These are phyloP conservation scores for Miniopterus natalensis DNA, from an alignment of 2,113 vertebrate genomes.

Conservation along the genomic window DNA sequence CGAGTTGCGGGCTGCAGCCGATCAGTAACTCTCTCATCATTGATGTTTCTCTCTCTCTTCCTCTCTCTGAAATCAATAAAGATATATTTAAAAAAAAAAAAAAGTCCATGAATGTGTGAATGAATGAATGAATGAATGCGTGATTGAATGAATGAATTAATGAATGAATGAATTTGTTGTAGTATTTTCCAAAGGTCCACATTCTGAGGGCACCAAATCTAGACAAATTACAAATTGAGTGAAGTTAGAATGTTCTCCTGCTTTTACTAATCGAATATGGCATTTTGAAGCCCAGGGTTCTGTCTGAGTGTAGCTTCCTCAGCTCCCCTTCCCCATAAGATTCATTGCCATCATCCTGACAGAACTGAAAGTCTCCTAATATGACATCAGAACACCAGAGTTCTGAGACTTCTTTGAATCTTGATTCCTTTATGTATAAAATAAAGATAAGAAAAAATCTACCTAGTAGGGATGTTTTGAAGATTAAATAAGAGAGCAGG, in stretches of 20 bases:
- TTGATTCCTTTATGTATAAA: slow-evolving; percentile 50
- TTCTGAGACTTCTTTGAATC: background rate
- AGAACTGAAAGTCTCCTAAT: background rate
- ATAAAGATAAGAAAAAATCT: slow-evolving; percentile 5
- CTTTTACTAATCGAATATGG: background rate
- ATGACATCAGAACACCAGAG: background rate
- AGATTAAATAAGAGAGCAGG: slow-evolving; percentile 8
- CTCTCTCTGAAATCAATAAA: no score
- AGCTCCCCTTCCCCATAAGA: background rate
- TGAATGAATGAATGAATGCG: background rate
- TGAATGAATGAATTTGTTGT: slow-evolving; percentile 7
- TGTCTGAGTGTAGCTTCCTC: background rate
- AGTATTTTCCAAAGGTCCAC: slow-evolving; percentile 18
- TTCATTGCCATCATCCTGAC: background rate
- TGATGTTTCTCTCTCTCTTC: no score
- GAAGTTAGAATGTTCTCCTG: slow-evolving; percentile 22
- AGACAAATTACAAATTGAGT: background rate
- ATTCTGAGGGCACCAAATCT: background rate
- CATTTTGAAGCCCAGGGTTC: background rate
- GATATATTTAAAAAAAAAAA: no score
- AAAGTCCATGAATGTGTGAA: background rate
- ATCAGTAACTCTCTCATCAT: no score
- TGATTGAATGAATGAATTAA: background rate
- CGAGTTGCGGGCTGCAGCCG: no score
- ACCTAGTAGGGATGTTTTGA: background rate